phyloP scores from a whole-genome alignment of 2,113 vertebrate genomes.

The Gavia stellata region DNA sequence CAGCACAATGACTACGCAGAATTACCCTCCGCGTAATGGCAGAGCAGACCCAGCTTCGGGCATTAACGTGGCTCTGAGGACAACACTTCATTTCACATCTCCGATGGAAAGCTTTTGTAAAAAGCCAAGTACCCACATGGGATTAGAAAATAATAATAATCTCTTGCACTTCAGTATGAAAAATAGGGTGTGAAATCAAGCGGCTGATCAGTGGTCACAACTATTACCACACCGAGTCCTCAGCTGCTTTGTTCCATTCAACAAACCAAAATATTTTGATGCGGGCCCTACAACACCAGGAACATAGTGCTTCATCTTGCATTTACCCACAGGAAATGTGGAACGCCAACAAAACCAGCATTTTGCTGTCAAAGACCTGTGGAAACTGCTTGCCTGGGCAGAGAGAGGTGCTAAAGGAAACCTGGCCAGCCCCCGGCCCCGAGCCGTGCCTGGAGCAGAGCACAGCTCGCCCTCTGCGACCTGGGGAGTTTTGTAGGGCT shows the following conservation, averaged over 20 bases:
- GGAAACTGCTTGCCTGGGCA: not conserved
- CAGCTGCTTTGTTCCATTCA: not conserved
- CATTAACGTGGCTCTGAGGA: not conserved
- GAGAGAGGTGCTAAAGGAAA: not conserved
- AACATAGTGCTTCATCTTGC: not conserved
- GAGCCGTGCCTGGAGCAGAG: not conserved
- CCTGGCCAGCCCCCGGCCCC: rapidly evolving
- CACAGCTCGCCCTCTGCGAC: not conserved
- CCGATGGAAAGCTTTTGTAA: not conserved
- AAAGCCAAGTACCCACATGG: not conserved
- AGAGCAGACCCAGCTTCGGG: not conserved
- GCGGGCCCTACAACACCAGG: not conserved
- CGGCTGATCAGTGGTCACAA: not conserved
- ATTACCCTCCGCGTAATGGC: not conserved
- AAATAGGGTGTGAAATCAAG: slow-evolving; percentile 10
- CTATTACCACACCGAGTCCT: not conserved
- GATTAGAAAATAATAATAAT: not conserved
- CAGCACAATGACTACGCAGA: not conserved
- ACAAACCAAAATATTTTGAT: not conserved
- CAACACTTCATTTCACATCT: not conserved
- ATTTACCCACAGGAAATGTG: not conserved
- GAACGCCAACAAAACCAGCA: not conserved
- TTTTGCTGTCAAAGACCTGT: not conserved
- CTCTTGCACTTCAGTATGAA: not conserved
- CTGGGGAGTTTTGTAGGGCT: not conserved